Conservation (phyloP, 2,113 vertebrate species). For the Callocephalon fimbriatum region DNA sequence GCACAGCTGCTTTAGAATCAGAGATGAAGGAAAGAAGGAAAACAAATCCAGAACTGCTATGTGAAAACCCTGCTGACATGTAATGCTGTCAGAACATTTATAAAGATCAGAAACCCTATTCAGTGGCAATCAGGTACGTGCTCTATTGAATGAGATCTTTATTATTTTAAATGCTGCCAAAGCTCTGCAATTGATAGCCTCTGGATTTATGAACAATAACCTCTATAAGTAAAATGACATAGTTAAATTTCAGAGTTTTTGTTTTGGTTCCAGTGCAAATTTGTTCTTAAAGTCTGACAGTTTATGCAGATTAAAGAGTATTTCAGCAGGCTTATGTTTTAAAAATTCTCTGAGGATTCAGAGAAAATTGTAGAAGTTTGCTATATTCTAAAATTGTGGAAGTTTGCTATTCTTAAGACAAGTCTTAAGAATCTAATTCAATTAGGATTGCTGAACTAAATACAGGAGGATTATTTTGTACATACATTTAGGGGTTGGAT, state of each 20-base stretch:
- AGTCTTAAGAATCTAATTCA: background rate
- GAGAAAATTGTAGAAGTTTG: background rate
- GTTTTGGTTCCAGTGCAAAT: background rate
- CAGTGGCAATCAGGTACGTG: slow-evolving; percentile 69
- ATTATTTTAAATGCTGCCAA: slow-evolving; percentile 29
- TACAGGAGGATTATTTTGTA: background rate
- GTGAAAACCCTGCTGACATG: slow-evolving; percentile 54
- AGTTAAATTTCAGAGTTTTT: background rate
- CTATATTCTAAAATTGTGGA: background rate
- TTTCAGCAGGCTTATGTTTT: slow-evolving; percentile 1
- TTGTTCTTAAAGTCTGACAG: background rate
- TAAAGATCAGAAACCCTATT: slow-evolving; percentile 49
- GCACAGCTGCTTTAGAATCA: slow-evolving; percentile 64
- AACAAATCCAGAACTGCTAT: slow-evolving; percentile 55
- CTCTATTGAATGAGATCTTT: slow-evolving; percentile 48
- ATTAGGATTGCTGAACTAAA: background rate
- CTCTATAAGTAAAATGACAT: background rate
- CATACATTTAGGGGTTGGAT: background rate
- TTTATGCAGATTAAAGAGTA: background rate
- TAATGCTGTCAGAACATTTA: slow-evolving; percentile 47
- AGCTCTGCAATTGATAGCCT: slow-evolving; percentile 3
- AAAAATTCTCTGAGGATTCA: background rate
- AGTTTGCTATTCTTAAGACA: background rate
- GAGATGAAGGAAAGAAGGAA: slow-evolving; percentile 57
- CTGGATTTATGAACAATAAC: slow-evolving; percentile 9